Evolutionary conservation across 2,888 invertebrate genomes (phyloP), one percentile per base, ranked within the genome.

Genomic region (Eupithecia exiguata): DNA sequence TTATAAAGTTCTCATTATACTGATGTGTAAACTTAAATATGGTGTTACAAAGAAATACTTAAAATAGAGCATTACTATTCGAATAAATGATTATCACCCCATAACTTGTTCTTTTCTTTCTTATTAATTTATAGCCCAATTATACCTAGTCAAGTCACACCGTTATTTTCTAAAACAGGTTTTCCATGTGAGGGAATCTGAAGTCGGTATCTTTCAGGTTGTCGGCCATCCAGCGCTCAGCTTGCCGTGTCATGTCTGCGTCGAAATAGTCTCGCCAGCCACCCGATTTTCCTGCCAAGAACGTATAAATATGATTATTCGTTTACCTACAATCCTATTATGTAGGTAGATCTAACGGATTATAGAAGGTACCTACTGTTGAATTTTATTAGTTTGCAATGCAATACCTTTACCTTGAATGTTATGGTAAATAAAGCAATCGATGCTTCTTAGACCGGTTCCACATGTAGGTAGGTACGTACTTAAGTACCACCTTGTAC

Each of bases 211-310:
- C 92, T 72, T 92, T 88, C 68, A 96, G 90, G 89, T 97, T 96
- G 70, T 96, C 92, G 6, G 92, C 89, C 65, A 97, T 96, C 97
- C 97, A 97, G 71, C 93, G 86, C 76, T 98, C 96, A 5, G 97
- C 97, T 81, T 95, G 93, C 67, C 89, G 87, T 68, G 95, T 95
- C 85, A 97, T 95, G 80, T 96, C 96, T 7, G 95, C 95, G 67
- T 96, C 96, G 84, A 97, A 97, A 83, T 96, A 95, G 69, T 96
- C 95, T 69, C 95, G 95, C 97, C 97, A 97, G 9, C 96, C 96
- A 2, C 97, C 95, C 1, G 91, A 94, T 83, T 95, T 95, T 43
- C 97, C 97, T 91, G 83, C 3, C 36, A 38, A 40, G n/a, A 43
- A 21, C 14, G 16, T 25, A 25, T 1, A 63, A n/a, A 36, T 6